Conservation (phyloP, 1,140 invertebrate genomes). For the Drosophila subpulchrella region DNA sequence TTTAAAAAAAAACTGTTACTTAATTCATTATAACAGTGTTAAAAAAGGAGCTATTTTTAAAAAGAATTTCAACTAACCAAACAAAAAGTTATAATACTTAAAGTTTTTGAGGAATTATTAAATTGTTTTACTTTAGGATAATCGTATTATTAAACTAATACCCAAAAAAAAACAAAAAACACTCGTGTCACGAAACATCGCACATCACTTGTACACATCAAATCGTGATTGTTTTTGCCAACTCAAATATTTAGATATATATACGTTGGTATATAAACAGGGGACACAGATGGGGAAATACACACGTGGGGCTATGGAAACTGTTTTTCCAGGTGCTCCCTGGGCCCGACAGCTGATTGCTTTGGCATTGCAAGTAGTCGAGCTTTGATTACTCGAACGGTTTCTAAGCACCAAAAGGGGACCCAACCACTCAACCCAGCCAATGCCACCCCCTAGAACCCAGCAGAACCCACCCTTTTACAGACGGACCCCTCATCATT, state of each 20-base stretch:
- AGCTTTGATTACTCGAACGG: slow-evolving; percentile 79
- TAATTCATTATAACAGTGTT: too few species aligned
- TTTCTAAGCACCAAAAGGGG: slow-evolving; percentile 69
- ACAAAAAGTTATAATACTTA: too few species aligned
- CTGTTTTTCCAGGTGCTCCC: slow-evolving; percentile 67
- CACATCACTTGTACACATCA: slow-evolving; percentile 6
- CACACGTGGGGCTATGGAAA: slow-evolving; percentile 16
- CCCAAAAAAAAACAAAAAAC: too few species aligned
- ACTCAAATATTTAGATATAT: slow-evolving; percentile 9
- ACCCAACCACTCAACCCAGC: slow-evolving; percentile 1
- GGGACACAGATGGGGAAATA: background rate
- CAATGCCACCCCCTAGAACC: background rate
- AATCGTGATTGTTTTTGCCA: slow-evolving; percentile 63
- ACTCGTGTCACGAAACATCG: background rate
- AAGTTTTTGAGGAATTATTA: too few species aligned
- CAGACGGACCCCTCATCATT: slow-evolving; percentile 1
- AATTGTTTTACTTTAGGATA: too few species aligned
- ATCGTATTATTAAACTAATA: too few species aligned
- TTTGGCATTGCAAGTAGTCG: slow-evolving; percentile 56
- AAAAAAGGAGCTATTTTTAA: too few species aligned
- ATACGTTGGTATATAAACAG: background rate
- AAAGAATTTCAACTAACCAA: too few species aligned
- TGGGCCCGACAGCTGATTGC: slow-evolving; percentile 46
- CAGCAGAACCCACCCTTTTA: background rate
- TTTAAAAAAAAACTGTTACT: too few species aligned